Conservation (phyloP, 2,113 vertebrate genomes). For the Melanostigma gelatinosum region DNA sequence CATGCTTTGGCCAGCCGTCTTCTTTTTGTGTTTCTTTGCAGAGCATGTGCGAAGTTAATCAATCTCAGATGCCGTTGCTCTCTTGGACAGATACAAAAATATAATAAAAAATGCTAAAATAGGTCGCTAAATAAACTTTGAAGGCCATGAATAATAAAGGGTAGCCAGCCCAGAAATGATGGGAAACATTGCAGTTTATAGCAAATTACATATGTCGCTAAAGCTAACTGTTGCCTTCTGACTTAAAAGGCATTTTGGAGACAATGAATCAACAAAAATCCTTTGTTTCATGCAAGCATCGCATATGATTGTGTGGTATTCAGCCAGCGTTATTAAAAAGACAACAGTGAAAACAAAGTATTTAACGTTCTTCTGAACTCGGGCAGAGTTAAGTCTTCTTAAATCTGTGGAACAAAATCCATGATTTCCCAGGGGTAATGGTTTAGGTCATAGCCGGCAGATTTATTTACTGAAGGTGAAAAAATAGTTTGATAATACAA, state of each 20-base stretch:
- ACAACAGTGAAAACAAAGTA: background rate
- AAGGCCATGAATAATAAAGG: background rate
- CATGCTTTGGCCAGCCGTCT: too few relatives aligned
- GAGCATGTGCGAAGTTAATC: too few relatives aligned
- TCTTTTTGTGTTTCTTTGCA: too few relatives aligned
- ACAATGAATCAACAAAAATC: too few relatives aligned
- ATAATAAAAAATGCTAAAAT: background rate
- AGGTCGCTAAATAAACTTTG: background rate
- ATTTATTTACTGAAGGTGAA: slow-evolving; percentile 18
- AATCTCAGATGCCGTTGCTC: too few relatives aligned
- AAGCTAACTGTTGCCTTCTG: background rate
- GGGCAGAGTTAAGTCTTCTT: background rate
- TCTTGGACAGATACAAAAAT: too few relatives aligned
- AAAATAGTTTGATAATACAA: background rate
- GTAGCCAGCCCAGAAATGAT: too few relatives aligned
- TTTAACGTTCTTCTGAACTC: slow-evolving; percentile 1
- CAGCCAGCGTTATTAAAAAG: background rate
- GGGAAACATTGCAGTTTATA: background rate
- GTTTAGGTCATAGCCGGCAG: background rate
- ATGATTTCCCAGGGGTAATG: slow-evolving; percentile 13
- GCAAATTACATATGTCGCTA: too few relatives aligned
- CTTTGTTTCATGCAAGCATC: background rate
- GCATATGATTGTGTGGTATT: background rate
- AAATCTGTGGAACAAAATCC: background rate
- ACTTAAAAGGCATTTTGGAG: background rate